phyloP scores from a whole-genome alignment of 2,113 vertebrate species.

The Oryzias melastigma region DNA sequence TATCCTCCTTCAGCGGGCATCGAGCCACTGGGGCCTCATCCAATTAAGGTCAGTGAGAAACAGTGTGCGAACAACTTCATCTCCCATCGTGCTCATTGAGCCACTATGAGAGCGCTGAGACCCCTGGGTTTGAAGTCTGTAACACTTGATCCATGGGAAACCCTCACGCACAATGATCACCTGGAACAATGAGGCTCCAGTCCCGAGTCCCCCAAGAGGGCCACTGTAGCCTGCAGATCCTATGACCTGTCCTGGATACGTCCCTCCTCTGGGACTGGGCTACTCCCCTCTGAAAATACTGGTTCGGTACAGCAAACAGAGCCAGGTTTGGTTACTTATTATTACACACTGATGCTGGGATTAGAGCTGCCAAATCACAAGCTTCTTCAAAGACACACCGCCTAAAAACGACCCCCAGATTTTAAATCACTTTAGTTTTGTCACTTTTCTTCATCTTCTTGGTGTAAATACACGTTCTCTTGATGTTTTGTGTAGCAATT shows the following conservation, averaged over 20 bases:
- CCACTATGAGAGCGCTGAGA: slow-evolving; percentile 63
- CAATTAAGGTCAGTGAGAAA: slow-evolving; percentile 57
- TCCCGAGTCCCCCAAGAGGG: slow-evolving; percentile 63
- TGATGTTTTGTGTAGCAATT: neutral
- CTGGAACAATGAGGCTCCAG: slow-evolving; percentile 65
- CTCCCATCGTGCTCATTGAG: slow-evolving; percentile 63
- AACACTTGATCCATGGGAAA: slow-evolving; percentile 77
- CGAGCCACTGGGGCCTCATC: slow-evolving; percentile 23
- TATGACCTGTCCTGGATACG: slow-evolving; percentile 74
- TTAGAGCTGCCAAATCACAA: neutral
- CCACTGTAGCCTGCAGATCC: slow-evolving; percentile 62
- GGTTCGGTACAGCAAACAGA: slow-evolving; percentile 24
- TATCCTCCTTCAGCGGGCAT: slow-evolving; percentile 2
- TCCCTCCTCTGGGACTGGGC: slow-evolving; percentile 53
- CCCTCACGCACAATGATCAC: slow-evolving; percentile 66
- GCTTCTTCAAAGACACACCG: slow-evolving; percentile 6
- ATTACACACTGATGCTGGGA: slow-evolving; percentile 18
- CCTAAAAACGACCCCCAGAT: neutral
- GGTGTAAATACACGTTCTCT: neutral
- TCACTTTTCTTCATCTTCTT: slow-evolving; percentile 1
- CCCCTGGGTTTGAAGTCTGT: slow-evolving; percentile 63
- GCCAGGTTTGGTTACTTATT: slow-evolving; percentile 36
- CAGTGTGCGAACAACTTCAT: slow-evolving; percentile 46
- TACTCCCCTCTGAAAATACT: slow-evolving; percentile 57
- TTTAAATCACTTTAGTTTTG: neutral